Evolutionary conservation across 2,797 vertebrate genomes (phyloP), one percentile per base, ranked within the genome.

Genomic region (Novumbra hubbsi): DNA sequence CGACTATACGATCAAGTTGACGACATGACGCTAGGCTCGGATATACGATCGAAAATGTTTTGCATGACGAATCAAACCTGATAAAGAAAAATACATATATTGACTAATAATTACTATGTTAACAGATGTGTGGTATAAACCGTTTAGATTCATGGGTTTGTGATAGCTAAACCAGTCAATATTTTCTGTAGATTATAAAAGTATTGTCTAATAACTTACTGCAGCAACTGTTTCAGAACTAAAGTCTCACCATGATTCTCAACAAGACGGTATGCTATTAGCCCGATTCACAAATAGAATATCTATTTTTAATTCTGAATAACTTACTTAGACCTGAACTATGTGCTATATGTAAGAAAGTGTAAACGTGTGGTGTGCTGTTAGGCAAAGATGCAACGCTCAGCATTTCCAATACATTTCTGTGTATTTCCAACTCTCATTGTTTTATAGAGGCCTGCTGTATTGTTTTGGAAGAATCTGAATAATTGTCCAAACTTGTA

Each of bases 11-110:
- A 75, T 85, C 75, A 78, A 83, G 85, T 76, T 83, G 87, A 86
- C 86, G 83, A 87, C 86, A 76, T 77, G 86, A 87, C 80, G 86
- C 86, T 82, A 90, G 90, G 86, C 81, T 83, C 79, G 87, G 80
- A 82, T 84, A 85, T 71, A 78, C 74, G 83, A 86, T 75, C 73
- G 84, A 88, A 79, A 84, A 86, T 82, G 82, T 83, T 86, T 87
- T 93, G 92, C 92, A 93, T 93, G 91, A 92, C 84, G 89, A 93
- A 87, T 84, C 79, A 80, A 91, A 90, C 87, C 88, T 71, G 86
- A 79, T 89, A 88, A 89, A 90, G 81, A 82, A 85, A 88, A 79
- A 70, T 73, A 82, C 88, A 82, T 91, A 88, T 93, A 90, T 86
- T 90, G 92, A 92, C 91, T 91, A 86, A 91, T 87, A 90, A 91